Base-by-base conservation (phyloP, 2,888 invertebrate genomes). In the Aromia moschata region DNA sequence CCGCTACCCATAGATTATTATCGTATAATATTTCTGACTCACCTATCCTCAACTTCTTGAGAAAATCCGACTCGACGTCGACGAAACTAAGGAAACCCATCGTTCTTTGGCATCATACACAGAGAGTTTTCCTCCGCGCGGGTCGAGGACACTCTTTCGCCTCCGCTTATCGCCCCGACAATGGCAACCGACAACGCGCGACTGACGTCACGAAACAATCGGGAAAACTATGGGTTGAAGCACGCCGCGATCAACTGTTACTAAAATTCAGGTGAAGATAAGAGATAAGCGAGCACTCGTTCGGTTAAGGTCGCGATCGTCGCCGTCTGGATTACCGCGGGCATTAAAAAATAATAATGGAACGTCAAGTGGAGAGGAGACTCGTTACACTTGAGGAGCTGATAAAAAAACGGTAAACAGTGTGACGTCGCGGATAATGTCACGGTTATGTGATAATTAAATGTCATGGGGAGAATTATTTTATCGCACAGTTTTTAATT, bases 21-120 rank as follows among this genome's bases (percentile, higher is more conserved):
- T n/a, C n/a, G n/a, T n/a, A n/a, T n/a, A n/a, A n/a, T n/a, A n/a
- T n/a, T 25, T 25, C 7, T 11, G 10, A 33, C 33, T 33, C 14
- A 60, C 62, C 33, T 2, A 3, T 10, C n/a, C n/a, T 33, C 7
- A 7, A 2, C n/a, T 33, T 7, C n/a, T 33, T 33, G n/a, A 33
- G 10, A 11, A 33, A 33, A 33, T 33, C 33, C 33, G 33, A 33
- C 11, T 33, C 33, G 2, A 5, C 33, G 10, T 33, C 33, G 5
- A 33, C 33, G 11, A 33, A 33, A 11, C 33, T 11, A 10, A 33
- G 33, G 33, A 3, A 33, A 33, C 5, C 3, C 33, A 10, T 33
- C 33, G 7, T n/a, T n/a, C n/a, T n/a, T n/a, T n/a, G n/a, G n/a
- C 33, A 10, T 33, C 7, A 2, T 11, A 11, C 33, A 3, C 33